Conservation (phyloP, 2,113 vertebrate species). For the Diadophis punctatus region DNA sequence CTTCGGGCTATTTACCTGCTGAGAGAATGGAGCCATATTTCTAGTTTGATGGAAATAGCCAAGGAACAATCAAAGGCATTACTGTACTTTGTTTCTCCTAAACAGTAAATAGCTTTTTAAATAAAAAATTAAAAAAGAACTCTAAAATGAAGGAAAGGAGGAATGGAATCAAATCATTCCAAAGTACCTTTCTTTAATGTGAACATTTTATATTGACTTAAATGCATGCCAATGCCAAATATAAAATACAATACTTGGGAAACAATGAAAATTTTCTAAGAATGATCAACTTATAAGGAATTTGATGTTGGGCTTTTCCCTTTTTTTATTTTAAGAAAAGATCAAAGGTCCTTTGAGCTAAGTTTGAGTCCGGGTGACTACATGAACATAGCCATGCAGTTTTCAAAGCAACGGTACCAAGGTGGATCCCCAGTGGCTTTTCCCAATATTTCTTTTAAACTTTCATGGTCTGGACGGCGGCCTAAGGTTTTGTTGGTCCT, state of each 20-base stretch:
- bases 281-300: neutral
- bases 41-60: constrained; percentile 74
- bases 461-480: neutral
- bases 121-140: neutral
- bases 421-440: neutral
- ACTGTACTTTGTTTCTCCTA: constrained; percentile 67
- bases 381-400: neutral
- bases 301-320: neutral
- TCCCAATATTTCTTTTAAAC: neutral
- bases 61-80: constrained; percentile 83
- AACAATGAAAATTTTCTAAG: neutral
- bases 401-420: neutral
- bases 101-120: constrained; percentile 61
- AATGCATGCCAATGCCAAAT: neutral
- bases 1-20: constrained; percentile 79
- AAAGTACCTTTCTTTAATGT: constrained; percentile 61
- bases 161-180: constrained; percentile 56
- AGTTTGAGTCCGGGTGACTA: neutral
- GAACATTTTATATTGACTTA: neutral
- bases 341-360: neutral
- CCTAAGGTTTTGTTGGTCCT: neutral
- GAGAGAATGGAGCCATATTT: constrained; percentile 75
- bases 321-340: neutral
- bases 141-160: constrained; percentile 28
- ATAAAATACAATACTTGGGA: neutral